Evolutionary conservation across 2,797 vertebrate species (phyloP).

Genomic region (Siniperca undulata): DNA sequence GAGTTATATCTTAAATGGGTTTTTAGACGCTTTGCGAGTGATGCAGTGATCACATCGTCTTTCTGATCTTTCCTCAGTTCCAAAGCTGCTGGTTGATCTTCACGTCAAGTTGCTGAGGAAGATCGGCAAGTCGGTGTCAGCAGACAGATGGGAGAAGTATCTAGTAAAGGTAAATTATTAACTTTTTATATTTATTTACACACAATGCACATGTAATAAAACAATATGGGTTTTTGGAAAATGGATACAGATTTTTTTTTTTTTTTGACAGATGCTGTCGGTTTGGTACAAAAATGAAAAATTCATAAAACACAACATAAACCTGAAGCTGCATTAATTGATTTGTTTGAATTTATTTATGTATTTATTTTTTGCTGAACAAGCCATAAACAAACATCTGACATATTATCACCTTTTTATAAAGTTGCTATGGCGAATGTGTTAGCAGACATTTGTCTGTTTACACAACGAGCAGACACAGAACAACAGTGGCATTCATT

Average conservation of each 20-base stretch:
- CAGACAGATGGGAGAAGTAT: conserved; percentile 99
- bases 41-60: not conserved
- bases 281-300: not conserved
- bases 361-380: not conserved
- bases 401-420: too few relatives aligned
- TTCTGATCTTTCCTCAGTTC: conserved; percentile 83
- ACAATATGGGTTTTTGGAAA: not conserved
- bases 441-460: not conserved
- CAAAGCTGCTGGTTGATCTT: conserved; percentile 95
- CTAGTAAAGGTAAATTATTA: conserved; percentile 90
- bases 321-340: not conserved
- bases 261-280: too few relatives aligned
- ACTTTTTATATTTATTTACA: not conserved
- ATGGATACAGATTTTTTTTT: not conserved
- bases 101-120: conserved; percentile 98
- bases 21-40: not conserved
- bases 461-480: not conserved
- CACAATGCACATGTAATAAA: not conserved
- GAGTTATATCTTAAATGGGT: not conserved
- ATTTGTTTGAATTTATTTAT: not conserved
- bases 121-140: conserved; percentile 96
- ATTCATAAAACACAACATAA: not conserved
- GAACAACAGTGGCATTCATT: not conserved
- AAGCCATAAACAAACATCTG: too few relatives aligned
- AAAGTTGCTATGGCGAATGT: too few relatives aligned